Conservation (phyloP, 2,113 vertebrate genomes). For the Chloroceryle aenea region DNA sequence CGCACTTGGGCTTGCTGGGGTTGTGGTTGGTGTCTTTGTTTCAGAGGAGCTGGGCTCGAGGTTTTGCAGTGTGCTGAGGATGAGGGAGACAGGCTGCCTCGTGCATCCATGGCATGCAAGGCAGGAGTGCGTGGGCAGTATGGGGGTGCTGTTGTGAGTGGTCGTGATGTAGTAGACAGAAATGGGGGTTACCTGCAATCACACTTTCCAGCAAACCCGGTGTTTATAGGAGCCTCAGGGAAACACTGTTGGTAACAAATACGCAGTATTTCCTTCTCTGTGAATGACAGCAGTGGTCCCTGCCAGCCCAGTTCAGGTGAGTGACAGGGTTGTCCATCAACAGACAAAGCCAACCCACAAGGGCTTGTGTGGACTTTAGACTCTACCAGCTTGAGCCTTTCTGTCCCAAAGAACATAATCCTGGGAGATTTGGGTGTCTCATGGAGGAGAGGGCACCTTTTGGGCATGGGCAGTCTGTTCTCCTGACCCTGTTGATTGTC, state of each 20-base stretch:
- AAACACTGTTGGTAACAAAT: background rate
- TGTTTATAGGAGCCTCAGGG: background rate
- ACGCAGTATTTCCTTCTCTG: too few relatives aligned
- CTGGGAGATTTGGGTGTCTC: background rate
- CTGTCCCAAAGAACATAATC: accelerated
- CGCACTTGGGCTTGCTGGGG: background rate
- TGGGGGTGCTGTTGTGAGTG: accelerated
- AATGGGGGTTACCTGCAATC: background rate
- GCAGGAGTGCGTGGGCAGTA: accelerated
- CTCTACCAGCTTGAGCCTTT: background rate
- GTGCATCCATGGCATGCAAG: background rate
- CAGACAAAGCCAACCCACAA: background rate
- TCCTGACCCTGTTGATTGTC: background rate
- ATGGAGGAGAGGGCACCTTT: background rate
- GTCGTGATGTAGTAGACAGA: background rate
- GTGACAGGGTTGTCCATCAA: background rate
- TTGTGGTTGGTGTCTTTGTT: background rate
- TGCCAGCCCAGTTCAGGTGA: background rate
- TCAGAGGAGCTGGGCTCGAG: background rate
- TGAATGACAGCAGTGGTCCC: background rate
- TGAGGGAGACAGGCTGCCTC: background rate
- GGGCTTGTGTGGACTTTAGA: accelerated
- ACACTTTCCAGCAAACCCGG: background rate
- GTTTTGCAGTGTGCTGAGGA: background rate
- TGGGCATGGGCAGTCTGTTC: background rate